Base-by-base conservation (phyloP, 2,113 vertebrate genomes). In the Uria aalge region DNA sequence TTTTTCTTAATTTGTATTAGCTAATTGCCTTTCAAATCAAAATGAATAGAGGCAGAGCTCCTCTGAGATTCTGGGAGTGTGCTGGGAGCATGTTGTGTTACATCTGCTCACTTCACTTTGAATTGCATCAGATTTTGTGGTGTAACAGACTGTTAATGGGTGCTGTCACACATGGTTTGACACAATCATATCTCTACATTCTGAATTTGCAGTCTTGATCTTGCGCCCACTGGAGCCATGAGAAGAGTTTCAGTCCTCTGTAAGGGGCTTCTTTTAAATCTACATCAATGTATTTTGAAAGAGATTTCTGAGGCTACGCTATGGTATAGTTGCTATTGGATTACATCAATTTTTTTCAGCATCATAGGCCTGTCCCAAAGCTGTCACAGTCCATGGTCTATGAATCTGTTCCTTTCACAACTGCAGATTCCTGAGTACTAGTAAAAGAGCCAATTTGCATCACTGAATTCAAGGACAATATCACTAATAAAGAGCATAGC, bases 51-150 rank as follows among this genome's bases (percentile, higher is more conserved):
- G 29, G 26, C 41, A 94, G 63, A 71, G 34, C 26, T 96, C 74
- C 78, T 95, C 24, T 77, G 93, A 94, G 95, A 34, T 63, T 48
- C 40, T 69, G 41, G 38, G 32, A 38, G 22, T 56, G 40, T 63
- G 50, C 74, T 95, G 77, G 80, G 78, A 86, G 30, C 36, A 29
- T 34, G 85, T 90, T 78, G 56, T 69, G 55, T 59, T 94, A 59
- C 71, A 97, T 92, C 91, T 94, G 91, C 78, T 96, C 63, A 8
- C 55, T 91, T 88, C 74, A 77, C 47, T 94, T 93, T 34, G 71
- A 68, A 77, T 80, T 91, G 41, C 67, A 48, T 86, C 67, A 36
- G 62, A 73, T 76, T 88, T 47, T 43, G 21, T 34, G 67, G 43
- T 21, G n/a, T 47, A 71, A 48, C 78, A 88, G 67, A 9, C 55